Evolutionary conservation across 53 echinoderm and acorn worm species (phyloP).

Genomic region (Zoroaster sp.): DNA sequence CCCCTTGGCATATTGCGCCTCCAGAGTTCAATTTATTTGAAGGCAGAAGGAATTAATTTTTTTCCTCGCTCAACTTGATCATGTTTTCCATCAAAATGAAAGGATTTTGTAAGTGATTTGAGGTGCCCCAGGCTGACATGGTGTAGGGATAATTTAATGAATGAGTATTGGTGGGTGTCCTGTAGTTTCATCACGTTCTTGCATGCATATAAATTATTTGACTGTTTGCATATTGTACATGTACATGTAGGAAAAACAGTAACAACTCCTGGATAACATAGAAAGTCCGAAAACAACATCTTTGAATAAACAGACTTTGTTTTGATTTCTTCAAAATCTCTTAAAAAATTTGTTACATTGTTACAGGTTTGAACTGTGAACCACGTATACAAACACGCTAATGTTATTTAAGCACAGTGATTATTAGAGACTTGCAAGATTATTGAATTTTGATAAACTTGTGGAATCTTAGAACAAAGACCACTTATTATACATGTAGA

Average conservation of each 20-base stretch:
- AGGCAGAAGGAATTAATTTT: background rate
- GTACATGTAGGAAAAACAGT: background rate
- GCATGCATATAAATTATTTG: background rate
- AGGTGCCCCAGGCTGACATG: background rate
- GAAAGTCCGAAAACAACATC: too few relatives aligned
- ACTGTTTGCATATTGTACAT: background rate
- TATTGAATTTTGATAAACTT: too few relatives aligned
- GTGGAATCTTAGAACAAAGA: too few relatives aligned
- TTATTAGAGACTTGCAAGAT: too few relatives aligned
- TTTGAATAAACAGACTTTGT: too few relatives aligned
- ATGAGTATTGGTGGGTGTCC: background rate
- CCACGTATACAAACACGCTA: too few relatives aligned
- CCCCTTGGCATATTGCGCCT: constrained; percentile 2
- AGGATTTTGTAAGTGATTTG: constrained; percentile 56
- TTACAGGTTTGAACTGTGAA: too few relatives aligned
- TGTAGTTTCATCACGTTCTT: background rate
- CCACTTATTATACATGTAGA: too few relatives aligned
- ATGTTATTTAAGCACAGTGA: too few relatives aligned
- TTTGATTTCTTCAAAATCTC: too few relatives aligned
- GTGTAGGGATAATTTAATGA: constrained; percentile 16
- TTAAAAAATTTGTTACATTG: too few relatives aligned
- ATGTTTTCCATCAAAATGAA: constrained; percentile 53
- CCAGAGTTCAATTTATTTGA: constrained; percentile 10
- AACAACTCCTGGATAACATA: background rate
- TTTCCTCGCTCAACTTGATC: background rate